phyloP scores from a whole-genome alignment of 2,888 invertebrate genomes.

The Drosophila helvetica region DNA sequence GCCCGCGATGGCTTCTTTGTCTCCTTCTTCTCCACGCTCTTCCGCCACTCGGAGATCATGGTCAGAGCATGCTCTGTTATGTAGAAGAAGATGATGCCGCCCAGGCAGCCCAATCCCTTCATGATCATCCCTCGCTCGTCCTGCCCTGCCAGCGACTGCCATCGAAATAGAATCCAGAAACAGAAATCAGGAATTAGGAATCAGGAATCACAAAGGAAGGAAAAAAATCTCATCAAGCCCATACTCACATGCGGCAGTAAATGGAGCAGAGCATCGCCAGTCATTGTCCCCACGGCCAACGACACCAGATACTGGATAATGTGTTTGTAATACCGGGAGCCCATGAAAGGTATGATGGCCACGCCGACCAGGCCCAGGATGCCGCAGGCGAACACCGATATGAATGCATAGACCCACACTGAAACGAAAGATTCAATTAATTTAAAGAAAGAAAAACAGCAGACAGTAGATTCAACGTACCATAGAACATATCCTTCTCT shows the following conservation, averaged over 20 bases:
- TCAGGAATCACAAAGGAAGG: not conserved
- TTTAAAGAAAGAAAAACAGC: too few relatives aligned
- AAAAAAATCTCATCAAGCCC: not conserved
- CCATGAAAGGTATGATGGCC: conserved; percentile 96
- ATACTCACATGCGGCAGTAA: conserved; percentile 92
- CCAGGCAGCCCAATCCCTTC: conserved; percentile 90
- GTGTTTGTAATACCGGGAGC: conserved; percentile 93
- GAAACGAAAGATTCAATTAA: not conserved
- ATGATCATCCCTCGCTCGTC: conserved; percentile 89
- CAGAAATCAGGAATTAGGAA: not conserved
- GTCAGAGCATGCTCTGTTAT: conserved; percentile 93
- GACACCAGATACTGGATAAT: conserved; percentile 96
- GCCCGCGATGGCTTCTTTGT: conserved; percentile 86
- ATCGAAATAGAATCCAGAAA: not conserved
- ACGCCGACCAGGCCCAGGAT: conserved; percentile 94
- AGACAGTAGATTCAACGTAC: conserved; percentile 45
- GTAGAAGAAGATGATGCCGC: conserved; percentile 95
- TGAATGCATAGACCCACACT: conserved; percentile 93
- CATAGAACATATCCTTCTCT: conserved; percentile 67
- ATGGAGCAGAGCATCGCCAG: conserved; percentile 96
- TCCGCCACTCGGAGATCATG: conserved; percentile 92
- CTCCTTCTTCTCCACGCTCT: conserved; percentile 88
- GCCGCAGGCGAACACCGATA: conserved; percentile 93
- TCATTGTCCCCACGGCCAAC: conserved; percentile 94
- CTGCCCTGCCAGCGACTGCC: conserved; percentile 81